Evolutionary conservation across 2,797 vertebrate species (phyloP).

Genomic region (Platalea minor): DNA sequence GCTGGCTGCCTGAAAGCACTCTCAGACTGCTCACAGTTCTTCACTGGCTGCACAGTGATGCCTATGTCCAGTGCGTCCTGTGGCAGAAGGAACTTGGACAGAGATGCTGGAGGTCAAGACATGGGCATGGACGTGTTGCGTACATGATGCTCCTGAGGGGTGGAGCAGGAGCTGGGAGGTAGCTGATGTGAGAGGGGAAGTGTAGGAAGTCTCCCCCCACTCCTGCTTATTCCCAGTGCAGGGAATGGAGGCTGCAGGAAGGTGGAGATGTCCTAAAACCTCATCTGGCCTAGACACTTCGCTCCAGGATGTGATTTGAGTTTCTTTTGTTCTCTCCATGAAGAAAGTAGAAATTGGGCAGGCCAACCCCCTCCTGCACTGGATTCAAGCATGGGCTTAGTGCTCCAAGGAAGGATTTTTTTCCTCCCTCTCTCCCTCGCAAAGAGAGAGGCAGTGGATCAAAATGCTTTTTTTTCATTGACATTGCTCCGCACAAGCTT

Average conservation of each 20-base stretch:
- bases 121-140: neutral
- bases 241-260: neutral
- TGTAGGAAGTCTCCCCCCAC: neutral
- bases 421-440: neutral
- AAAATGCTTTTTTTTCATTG: neutral
- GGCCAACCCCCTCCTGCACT: neutral
- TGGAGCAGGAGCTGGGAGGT: neutral
- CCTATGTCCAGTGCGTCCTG: neutral
- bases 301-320: neutral
- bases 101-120: neutral
- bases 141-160: neutral
- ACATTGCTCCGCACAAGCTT: neutral
- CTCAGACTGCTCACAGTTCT: neutral
- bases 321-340: neutral
- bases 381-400: neutral
- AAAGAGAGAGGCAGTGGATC: neutral
- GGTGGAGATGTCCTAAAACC: neutral
- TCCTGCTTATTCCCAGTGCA: neutral
- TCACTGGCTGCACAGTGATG: neutral
- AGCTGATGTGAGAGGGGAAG: neutral
- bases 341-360: neutral
- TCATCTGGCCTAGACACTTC: neutral
- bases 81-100: neutral
- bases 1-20: neutral
- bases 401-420: neutral